Evolutionary conservation across 2,113 vertebrate genomes (phyloP).

Genomic region (Nipponia nippon): DNA sequence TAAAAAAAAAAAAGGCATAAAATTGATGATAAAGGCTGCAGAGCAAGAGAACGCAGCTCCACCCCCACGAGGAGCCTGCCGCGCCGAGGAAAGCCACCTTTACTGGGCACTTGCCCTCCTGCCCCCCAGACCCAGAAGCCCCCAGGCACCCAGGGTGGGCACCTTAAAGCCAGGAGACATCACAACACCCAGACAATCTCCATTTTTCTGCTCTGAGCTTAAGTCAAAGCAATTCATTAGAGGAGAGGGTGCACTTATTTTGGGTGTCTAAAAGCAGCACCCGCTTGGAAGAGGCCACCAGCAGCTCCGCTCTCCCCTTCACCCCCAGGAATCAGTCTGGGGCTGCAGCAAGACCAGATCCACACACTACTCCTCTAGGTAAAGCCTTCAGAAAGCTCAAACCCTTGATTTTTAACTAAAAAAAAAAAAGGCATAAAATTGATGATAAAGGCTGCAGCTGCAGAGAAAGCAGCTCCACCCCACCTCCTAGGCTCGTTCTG

Average conservation of each 20-base stretch:
- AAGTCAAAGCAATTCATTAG: accelerated
- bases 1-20: background rate
- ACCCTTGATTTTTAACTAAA: accelerated
- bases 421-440: background rate
- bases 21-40: too few species aligned
- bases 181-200: background rate
- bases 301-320: background rate
- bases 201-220: accelerated
- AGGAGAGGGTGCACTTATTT: accelerated
- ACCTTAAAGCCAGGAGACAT: background rate
- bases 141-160: accelerated
- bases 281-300: background rate
- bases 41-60: too few species aligned
- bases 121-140: background rate
- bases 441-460: background rate
- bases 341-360: background rate
- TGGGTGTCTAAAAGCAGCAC: background rate
- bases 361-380: background rate
- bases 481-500: accelerated
- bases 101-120: accelerated
- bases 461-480: background rate
- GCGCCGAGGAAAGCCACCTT: background rate
- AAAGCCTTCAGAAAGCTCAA: background rate
- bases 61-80: accelerated
- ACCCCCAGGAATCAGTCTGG: accelerated